phyloP scores from a whole-genome alignment of 2,888 invertebrate genomes.

The Acrobasis suavella region DNA sequence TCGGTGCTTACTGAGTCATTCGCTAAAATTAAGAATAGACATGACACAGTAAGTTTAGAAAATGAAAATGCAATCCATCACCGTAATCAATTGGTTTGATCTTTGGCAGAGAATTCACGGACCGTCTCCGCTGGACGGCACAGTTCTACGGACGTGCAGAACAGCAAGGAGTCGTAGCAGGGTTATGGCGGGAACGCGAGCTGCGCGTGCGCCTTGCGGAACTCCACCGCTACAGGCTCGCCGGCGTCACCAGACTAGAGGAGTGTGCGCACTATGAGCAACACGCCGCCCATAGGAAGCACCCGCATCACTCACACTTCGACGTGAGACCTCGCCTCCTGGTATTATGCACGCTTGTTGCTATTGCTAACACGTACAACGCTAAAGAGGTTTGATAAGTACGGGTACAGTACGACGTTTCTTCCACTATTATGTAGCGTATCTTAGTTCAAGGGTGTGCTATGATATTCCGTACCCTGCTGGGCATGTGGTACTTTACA shows the following conservation, averaged over 20 bases:
- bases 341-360: conserved; percentile 44
- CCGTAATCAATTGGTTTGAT: not conserved
- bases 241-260: conserved; percentile 91
- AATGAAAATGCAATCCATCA: too few relatives aligned
- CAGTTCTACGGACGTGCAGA: conserved; percentile 94
- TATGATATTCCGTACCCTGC: too few relatives aligned
- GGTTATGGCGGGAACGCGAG: conserved; percentile 92
- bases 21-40: too few relatives aligned
- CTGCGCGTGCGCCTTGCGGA: conserved; percentile 92
- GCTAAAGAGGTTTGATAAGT: conserved; percentile 16
- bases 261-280: conserved; percentile 95
- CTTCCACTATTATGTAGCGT: too few relatives aligned
- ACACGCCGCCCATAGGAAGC: conserved; percentile 84
- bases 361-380: conserved; percentile 33
- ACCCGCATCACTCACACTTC: conserved; percentile 77
- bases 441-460: too few relatives aligned
- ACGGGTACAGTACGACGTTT: not conserved
- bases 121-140: conserved; percentile 91
- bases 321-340: conserved; percentile 80
- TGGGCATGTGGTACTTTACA: too few relatives aligned
- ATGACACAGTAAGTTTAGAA: too few relatives aligned
- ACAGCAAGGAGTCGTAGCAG: conserved; percentile 89
- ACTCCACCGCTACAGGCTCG: conserved; percentile 89
- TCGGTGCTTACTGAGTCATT: too few relatives aligned
- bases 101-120: conserved; percentile 86